phyloP scores from a whole-genome alignment of 2,113 vertebrate genomes.

The Zosterops japonicus region DNA sequence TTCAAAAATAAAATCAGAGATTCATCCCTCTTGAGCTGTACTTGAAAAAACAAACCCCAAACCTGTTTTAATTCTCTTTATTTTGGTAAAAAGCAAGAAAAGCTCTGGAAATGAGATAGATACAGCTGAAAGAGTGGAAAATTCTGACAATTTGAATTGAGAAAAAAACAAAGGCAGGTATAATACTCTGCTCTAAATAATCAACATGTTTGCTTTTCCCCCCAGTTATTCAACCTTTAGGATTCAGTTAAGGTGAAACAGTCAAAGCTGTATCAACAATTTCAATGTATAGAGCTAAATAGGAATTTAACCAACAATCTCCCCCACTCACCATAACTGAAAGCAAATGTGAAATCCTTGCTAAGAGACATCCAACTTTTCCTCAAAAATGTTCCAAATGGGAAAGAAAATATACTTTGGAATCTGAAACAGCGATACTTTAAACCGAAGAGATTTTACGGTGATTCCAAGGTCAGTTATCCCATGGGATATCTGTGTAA shows the following conservation, averaged over 20 bases:
- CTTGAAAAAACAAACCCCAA: background rate
- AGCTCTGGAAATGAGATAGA: background rate
- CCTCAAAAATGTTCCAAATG: background rate
- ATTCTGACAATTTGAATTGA: background rate
- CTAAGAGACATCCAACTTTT: background rate
- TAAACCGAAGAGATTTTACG: background rate
- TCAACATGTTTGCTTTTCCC: background rate
- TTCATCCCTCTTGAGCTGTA: background rate
- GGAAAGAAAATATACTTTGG: background rate
- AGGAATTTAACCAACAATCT: background rate
- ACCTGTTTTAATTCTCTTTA: background rate
- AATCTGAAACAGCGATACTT: background rate
- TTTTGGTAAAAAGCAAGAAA: background rate
- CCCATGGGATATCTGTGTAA: background rate
- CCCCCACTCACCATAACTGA: background rate
- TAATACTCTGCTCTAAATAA: background rate
- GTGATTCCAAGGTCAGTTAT: background rate
- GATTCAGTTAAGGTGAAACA: conserved; percentile 12
- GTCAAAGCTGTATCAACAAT: background rate
- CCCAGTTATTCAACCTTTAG: background rate
- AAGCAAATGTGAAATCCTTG: background rate
- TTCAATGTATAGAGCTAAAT: background rate
- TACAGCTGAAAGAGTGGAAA: background rate
- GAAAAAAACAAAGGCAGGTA: background rate
- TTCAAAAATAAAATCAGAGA: conserved; percentile 11